These are phyloP conservation scores for Hofmannophila pseudospretella DNA, from an alignment of 2,888 invertebrate genomes.

Conservation along the genomic window DNA sequence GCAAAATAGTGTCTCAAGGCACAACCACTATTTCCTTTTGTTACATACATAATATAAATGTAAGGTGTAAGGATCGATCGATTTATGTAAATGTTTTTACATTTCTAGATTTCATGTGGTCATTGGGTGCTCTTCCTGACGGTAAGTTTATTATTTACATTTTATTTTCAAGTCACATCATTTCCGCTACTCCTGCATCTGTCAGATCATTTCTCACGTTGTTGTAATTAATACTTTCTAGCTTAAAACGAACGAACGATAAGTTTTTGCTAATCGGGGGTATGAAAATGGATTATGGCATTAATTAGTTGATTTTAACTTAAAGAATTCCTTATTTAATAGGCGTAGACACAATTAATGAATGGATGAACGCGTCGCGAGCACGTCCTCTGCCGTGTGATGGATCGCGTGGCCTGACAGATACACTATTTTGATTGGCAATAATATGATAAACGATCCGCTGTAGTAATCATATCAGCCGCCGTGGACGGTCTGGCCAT, in stretches of 20 bases:
- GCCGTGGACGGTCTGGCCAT: conserved; percentile 57
- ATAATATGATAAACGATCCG: conserved; percentile 73
- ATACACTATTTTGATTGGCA: conserved; percentile 79
- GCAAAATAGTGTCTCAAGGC: conserved; percentile 77
- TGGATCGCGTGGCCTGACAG: conserved; percentile 71
- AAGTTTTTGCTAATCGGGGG: conserved; percentile 37
- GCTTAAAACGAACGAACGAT: conserved; percentile 9
- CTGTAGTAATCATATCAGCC: conserved; percentile 65
- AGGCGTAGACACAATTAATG: conserved; percentile 46
- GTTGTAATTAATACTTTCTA: conserved; percentile 16
- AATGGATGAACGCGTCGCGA: conserved; percentile 38
- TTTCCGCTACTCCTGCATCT: conserved; percentile 44
- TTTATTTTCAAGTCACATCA: conserved; percentile 52
- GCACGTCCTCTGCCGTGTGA: conserved; percentile 45
- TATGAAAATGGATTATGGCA: conserved; percentile 43
- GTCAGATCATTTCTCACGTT: conserved; percentile 29
- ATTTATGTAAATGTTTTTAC: conserved; percentile 79
- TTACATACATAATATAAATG: conserved; percentile 47
- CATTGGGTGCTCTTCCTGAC: conserved; percentile 98
- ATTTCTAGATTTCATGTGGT: conserved; percentile 98
- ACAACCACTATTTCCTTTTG: conserved; percentile 37
- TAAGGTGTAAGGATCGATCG: conserved; percentile 72
- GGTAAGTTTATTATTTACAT: conserved; percentile 83
- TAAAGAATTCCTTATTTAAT: conserved; percentile 41
- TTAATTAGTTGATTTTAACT: conserved; percentile 47